A percentile compares a stretch with the other conserved stretches of the same genome.
Conservation (phyloP, 2,888 invertebrate genomes). For the Leptinotarsa peninsularis region DNA sequence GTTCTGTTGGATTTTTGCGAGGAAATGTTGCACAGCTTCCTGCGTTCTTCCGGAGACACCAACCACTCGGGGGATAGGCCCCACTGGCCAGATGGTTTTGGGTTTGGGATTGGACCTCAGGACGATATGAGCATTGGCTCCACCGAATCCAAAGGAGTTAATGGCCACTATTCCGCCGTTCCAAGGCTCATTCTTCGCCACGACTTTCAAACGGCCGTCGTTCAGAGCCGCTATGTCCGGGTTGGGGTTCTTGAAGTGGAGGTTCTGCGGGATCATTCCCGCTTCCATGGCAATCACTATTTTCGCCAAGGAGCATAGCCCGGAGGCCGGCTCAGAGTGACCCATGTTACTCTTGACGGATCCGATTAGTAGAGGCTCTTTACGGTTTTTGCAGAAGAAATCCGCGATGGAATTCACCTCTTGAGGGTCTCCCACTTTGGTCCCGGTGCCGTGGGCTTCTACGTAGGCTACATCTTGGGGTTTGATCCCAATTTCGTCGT, state of each 20-base stretch:
- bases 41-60: constrained; percentile 88
- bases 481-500: constrained; percentile 83
- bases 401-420: constrained; percentile 96
- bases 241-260: constrained; percentile 91
- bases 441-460: constrained; percentile 99
- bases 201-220: constrained; percentile 92
- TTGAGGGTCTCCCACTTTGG: constrained; percentile 97
- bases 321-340: constrained; percentile 94
- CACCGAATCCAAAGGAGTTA: constrained; percentile 99
- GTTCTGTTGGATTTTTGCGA: constrained; percentile 73
- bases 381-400: constrained; percentile 86
- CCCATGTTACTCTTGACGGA: constrained; percentile 99
- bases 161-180: constrained; percentile 89
- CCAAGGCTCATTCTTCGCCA: constrained; percentile 83
- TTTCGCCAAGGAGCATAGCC: constrained; percentile 91
- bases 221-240: constrained; percentile 89
- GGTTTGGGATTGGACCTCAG: constrained; percentile 83
- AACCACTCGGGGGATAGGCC: constrained; percentile 76
- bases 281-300: constrained; percentile 93
- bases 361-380: constrained; percentile 87
- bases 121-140: constrained; percentile 93
- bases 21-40: constrained; percentile 76
- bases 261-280: constrained; percentile 89
- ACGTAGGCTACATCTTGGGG: constrained; percentile 90
- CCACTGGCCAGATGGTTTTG: constrained; percentile 71